Evolutionary conservation across 1,140 invertebrate genomes (phyloP).

Genomic region (Lucilia sericata): DNA sequence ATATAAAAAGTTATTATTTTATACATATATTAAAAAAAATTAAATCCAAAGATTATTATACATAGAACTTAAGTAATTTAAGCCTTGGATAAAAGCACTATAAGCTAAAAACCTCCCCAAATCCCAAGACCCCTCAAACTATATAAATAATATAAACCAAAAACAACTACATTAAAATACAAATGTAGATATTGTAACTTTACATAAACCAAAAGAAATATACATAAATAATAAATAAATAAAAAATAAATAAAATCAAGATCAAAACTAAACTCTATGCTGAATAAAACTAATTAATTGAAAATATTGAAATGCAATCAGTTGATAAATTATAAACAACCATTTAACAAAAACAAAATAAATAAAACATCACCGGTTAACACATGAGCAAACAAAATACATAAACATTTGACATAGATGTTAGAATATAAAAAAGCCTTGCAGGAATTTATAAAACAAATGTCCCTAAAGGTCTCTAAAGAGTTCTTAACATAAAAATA

Average conservation of each 20-base stretch:
- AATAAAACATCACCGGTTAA: too few relatives aligned
- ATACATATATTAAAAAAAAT: conserved; percentile 58
- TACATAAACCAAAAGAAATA: background rate
- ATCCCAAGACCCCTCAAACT: background rate
- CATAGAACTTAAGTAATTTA: background rate
- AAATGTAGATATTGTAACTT: conserved; percentile 46
- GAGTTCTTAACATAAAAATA: too few relatives aligned
- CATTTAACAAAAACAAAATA: background rate
- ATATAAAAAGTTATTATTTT: conserved; percentile 46
- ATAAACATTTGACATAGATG: too few relatives aligned
- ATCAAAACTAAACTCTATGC: background rate
- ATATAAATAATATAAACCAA: conserved; percentile 35
- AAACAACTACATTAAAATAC: background rate
- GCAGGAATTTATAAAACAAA: too few relatives aligned
- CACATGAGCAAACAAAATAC: too few relatives aligned
- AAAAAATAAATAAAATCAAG: background rate
- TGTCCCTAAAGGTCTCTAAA: too few relatives aligned
- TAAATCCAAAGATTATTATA: conserved; percentile 40
- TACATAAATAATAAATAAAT: background rate
- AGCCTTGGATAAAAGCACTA: background rate
- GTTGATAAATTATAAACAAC: background rate
- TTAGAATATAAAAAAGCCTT: too few relatives aligned
- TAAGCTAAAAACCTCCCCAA: background rate
- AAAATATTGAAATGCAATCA: background rate
- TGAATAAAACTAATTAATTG: too few relatives aligned